These are phyloP conservation scores for Pandemis corylana DNA, from an alignment of 2,888 invertebrate species.

Conservation along the genomic window DNA sequence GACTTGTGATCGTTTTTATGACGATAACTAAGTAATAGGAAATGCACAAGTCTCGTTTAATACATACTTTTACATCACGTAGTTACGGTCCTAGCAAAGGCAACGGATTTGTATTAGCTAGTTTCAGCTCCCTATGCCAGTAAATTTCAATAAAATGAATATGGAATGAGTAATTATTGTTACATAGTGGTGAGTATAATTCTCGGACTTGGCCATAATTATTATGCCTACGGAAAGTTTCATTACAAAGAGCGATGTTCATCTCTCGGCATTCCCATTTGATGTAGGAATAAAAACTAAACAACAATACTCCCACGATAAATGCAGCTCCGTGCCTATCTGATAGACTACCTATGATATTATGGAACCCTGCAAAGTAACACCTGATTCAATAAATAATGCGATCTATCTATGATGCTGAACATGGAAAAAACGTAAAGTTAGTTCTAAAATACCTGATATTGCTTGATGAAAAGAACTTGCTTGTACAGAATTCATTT, in stretches of 20 bases:
- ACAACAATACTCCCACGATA: too few relatives aligned
- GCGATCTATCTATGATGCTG: neutral
- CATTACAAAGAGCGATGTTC: neutral
- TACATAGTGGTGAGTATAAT: neutral
- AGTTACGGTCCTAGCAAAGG: neutral
- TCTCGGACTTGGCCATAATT: too few relatives aligned
- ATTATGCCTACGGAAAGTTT: neutral
- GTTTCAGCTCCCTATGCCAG: neutral
- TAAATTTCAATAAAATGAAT: neutral
- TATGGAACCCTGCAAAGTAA: too few relatives aligned
- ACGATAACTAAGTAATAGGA: slow-evolving; percentile 6
- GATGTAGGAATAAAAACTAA: neutral
- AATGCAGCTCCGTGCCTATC: too few relatives aligned
- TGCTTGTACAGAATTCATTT: neutral
- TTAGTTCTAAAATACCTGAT: neutral
- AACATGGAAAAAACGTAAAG: neutral
- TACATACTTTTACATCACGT: neutral
- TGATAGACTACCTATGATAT: too few relatives aligned
- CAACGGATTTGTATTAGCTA: neutral
- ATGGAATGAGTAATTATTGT: neutral
- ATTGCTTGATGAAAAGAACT: neutral
- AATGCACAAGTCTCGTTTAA: neutral
- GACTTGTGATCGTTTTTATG: neutral
- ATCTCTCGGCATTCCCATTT: neutral
- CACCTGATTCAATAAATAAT: too few relatives aligned